Conservation (phyloP, 2,888 invertebrate genomes). For the Fragum whitleyi region DNA sequence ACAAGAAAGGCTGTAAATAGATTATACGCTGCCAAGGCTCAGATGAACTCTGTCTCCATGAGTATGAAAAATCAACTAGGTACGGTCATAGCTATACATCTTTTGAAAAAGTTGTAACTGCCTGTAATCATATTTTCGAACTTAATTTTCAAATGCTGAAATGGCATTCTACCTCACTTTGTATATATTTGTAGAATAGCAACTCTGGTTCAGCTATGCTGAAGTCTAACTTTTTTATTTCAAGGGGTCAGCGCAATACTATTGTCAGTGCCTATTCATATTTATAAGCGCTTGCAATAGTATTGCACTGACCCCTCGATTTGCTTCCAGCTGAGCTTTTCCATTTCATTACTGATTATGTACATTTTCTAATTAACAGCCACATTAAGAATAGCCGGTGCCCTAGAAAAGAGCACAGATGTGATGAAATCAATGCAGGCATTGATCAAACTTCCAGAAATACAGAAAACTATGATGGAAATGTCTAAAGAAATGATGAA, state of each 20-base stretch:
- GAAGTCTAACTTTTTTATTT: too few relatives aligned
- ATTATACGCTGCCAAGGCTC: slow-evolving; percentile 98
- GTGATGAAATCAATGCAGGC: slow-evolving; percentile 99
- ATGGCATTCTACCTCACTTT: too few relatives aligned
- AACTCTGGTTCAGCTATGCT: too few relatives aligned
- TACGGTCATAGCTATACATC: slow-evolving; percentile 85
- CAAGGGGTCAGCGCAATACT: too few relatives aligned
- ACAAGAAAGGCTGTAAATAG: slow-evolving; percentile 94
- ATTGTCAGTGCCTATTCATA: too few relatives aligned
- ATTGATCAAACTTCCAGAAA: slow-evolving; percentile 95
- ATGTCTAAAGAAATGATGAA: slow-evolving; percentile 99
- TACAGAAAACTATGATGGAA: slow-evolving; percentile 98
- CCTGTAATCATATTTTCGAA: too few relatives aligned
- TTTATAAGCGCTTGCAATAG: too few relatives aligned
- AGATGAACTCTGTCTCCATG: slow-evolving; percentile 97
- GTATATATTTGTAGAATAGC: not conserved
- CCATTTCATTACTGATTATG: too few relatives aligned
- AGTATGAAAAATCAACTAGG: slow-evolving; percentile 99
- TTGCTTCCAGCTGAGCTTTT: too few relatives aligned
- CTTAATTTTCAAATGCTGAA: too few relatives aligned
- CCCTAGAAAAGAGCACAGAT: slow-evolving; percentile 97
- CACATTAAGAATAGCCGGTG: slow-evolving; percentile 96
- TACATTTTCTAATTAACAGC: slow-evolving; percentile 87
- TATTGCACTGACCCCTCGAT: too few relatives aligned
- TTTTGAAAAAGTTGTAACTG: too few relatives aligned